Base-by-base conservation (phyloP, 1,140 invertebrate genomes). In the Samia ricini region DNA sequence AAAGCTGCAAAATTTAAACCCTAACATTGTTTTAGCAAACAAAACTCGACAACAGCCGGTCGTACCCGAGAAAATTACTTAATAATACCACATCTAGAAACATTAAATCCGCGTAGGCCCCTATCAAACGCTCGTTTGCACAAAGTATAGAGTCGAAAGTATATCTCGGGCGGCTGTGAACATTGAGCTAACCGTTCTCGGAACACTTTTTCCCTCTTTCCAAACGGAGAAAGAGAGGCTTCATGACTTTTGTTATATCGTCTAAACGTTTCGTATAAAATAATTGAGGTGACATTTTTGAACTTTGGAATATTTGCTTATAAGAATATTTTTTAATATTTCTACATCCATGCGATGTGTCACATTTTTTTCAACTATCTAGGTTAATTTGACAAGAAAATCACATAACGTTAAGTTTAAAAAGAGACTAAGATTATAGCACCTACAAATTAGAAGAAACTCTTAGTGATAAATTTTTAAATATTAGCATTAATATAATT, bases 101-200 rank as follows among this genome's bases (percentile, higher is more conserved):
- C 8, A 23, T 26, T 69, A 48, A 72, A 81, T 23, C 74, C 74
- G 69, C 15, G 19, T 52, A 29, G 54, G 68, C 69, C 76, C 81
- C 68, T 83, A 87, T 88, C 83, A 88, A 85, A 85, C 71, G 74
- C 78, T 88, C 83, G 83, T 88, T 88, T 86, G 79, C 79, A 78
- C 77, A 74, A 85, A 84, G 77, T 79, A 84, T 81, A 78, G 76
- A 85, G 74, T 79, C 69, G 68, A 77, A 59, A 78, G 81, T 82
- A 80, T 82, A 84, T 83, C 72, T 79, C 56, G 65, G 70, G 76
- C 65, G 65, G 75, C 64, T 67, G 72, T 63, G 78, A 79, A 85
- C 77, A 75, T 61, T 71, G 71, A 73, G 58, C 71, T 65, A 71
- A 79, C 74, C 75, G 79, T 77, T 81, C 79, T 81, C 69, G 74